phyloP scores from a whole-genome alignment of 2,113 vertebrate genomes.

The Coturnix japonica region DNA sequence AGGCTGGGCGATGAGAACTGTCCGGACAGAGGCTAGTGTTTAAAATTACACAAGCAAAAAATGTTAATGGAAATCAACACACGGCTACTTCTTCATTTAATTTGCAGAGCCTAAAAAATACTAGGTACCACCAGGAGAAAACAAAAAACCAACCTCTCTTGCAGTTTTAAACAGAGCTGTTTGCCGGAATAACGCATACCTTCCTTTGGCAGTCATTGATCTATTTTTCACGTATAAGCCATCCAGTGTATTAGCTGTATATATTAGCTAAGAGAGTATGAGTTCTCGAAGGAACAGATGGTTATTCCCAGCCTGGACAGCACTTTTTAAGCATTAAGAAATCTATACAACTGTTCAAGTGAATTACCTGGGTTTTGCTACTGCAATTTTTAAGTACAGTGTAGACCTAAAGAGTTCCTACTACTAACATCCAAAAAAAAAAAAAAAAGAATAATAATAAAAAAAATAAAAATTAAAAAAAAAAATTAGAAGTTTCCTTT shows the following conservation, averaged over 20 bases:
- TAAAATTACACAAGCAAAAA: constrained; percentile 46
- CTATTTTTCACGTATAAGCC: not conserved
- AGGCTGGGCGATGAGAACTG: not conserved
- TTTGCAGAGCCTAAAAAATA: constrained; percentile 16
- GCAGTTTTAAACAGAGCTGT: not conserved
- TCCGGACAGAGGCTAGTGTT: constrained; percentile 25
- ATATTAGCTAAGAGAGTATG: not conserved
- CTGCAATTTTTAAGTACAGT: not conserved
- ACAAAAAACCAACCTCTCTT: not conserved
- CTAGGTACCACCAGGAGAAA: not conserved
- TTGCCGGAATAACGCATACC: not conserved
- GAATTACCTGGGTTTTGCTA: constrained; percentile 10
- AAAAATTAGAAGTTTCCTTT: constrained; percentile 27
- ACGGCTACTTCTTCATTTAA: not conserved
- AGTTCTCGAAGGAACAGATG: constrained; percentile 40
- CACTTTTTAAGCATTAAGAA: constrained; percentile 58
- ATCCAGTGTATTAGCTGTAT: not conserved
- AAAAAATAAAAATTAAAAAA: not conserved
- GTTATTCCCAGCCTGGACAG: constrained; percentile 30
- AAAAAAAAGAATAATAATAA: too few relatives aligned
- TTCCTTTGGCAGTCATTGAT: constrained; percentile 19
- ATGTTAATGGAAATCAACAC: constrained; percentile 31
- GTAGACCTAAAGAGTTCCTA: not conserved
- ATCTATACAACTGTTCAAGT: constrained; percentile 49
- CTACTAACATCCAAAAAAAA: not conserved